phyloP scores from a whole-genome alignment of 2,113 vertebrate genomes.

The Tenrec ecaudatus region DNA sequence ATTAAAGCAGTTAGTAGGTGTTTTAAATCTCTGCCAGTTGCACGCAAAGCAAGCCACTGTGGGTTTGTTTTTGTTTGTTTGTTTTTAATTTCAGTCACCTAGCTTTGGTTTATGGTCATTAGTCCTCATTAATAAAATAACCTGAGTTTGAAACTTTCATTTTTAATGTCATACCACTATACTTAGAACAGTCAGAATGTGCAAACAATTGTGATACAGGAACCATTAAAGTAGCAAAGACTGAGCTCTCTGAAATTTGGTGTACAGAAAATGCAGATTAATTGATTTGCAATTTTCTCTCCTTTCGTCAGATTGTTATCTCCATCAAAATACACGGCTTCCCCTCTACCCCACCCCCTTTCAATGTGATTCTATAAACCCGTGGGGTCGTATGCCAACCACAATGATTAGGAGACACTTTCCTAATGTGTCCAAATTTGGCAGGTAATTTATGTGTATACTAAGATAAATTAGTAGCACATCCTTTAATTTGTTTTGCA shows the following conservation, averaged over 20 bases:
- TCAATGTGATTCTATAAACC: conserved; percentile 1
- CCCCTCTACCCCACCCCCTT: background rate
- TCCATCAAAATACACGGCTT: conserved; percentile 26
- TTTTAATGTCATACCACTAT: conserved; percentile 58
- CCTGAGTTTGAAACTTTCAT: conserved; percentile 44
- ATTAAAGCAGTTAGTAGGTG: background rate
- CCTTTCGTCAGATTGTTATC: conserved; percentile 14
- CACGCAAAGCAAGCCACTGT: background rate
- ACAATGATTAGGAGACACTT: background rate
- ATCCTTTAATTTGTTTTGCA: conserved; percentile 45
- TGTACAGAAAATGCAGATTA: conserved; percentile 19
- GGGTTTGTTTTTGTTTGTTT: background rate
- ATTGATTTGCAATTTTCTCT: conserved; percentile 11
- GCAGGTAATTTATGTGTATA: background rate
- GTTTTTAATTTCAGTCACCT: background rate
- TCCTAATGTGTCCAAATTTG: background rate
- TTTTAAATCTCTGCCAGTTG: conserved; percentile 38
- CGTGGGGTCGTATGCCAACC: background rate
- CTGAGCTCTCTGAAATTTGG: conserved; percentile 42
- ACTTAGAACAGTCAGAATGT: background rate
- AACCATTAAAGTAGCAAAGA: conserved; percentile 40
- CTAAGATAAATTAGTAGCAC: conserved; percentile 1
- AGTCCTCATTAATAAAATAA: conserved; percentile 46
- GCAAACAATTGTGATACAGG: conserved; percentile 48
- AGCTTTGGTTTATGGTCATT: conserved; percentile 31